These are phyloP conservation scores for Chamaea fasciata DNA, from an alignment of 2,113 vertebrate genomes.

Conservation along the genomic window DNA sequence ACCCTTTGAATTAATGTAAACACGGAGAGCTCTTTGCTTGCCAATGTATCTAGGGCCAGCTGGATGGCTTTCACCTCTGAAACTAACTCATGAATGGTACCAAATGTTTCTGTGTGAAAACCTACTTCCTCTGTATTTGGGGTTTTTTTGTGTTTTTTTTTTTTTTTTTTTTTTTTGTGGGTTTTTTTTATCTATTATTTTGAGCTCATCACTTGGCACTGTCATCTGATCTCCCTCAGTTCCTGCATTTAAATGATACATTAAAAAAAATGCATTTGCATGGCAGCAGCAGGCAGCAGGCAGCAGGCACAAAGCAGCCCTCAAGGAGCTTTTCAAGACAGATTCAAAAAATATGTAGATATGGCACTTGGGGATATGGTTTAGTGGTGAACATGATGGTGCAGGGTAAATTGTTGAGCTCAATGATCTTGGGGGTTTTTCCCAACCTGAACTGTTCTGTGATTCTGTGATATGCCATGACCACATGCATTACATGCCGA, in stretches of 20 bases:
- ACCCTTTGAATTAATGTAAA: background rate
- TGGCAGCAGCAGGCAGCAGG: background rate
- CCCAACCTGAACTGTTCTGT: background rate
- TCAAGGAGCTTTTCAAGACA: background rate
- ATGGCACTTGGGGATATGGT: background rate
- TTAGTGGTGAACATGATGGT: background rate
- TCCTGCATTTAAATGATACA: background rate
- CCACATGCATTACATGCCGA: fast-evolving
- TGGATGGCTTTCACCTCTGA: background rate
- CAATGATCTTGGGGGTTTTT: background rate
- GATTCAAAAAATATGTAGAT: background rate
- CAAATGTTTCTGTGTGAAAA: background rate
- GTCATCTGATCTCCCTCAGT: background rate
- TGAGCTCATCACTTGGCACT: background rate
- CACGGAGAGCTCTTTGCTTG: background rate
- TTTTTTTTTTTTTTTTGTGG: background rate
- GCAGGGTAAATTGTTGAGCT: background rate
- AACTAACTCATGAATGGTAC: background rate
- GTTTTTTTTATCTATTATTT: background rate
- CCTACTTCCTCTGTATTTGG: background rate
- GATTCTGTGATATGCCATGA: background rate
- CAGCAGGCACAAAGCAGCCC: background rate
- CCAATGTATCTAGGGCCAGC: background rate
- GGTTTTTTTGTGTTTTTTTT: background rate
- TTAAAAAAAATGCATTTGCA: background rate